Percentiles rank a stretch among this genome's conserved stretches.
Conservation (phyloP, 2,113 vertebrate species). For the Chauna torquata region DNA sequence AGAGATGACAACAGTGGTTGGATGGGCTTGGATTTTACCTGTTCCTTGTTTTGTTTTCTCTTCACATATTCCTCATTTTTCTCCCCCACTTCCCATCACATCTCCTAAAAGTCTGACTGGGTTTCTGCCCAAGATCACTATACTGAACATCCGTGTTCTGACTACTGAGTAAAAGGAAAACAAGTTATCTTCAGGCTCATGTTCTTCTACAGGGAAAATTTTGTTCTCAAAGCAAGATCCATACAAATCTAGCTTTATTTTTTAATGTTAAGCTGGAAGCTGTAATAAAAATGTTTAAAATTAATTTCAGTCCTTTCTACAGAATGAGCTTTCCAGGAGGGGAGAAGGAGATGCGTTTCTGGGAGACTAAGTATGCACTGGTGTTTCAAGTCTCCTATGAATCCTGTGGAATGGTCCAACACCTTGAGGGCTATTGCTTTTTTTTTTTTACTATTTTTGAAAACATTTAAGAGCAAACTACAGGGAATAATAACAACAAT, state of each 20-base stretch:
- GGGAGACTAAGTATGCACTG: not conserved
- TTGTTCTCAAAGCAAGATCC: not conserved
- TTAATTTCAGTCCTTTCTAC: not conserved
- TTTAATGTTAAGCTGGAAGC: not conserved
- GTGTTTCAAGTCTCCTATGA: not conserved
- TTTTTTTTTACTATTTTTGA: not conserved
- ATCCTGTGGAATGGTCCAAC: not conserved
- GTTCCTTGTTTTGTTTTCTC: not conserved
- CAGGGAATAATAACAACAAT: not conserved
- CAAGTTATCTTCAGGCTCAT: not conserved
- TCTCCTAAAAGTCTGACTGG: not conserved
- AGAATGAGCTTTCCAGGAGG: not conserved
- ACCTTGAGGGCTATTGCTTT: not conserved
- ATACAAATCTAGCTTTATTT: not conserved
- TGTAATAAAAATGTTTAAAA: slow-evolving; percentile 4
- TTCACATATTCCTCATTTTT: not conserved
- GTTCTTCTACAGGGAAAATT: not conserved
- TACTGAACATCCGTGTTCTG: not conserved
- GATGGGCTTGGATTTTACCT: not conserved
- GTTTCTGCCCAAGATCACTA: not conserved
- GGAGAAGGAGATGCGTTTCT: not conserved
- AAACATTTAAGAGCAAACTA: not conserved
- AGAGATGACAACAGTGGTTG: not conserved
- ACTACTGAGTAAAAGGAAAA: not conserved
- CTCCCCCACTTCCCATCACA: not conserved